Conservation (phyloP, 2,113 vertebrate species). For the Nothocercus julius region DNA sequence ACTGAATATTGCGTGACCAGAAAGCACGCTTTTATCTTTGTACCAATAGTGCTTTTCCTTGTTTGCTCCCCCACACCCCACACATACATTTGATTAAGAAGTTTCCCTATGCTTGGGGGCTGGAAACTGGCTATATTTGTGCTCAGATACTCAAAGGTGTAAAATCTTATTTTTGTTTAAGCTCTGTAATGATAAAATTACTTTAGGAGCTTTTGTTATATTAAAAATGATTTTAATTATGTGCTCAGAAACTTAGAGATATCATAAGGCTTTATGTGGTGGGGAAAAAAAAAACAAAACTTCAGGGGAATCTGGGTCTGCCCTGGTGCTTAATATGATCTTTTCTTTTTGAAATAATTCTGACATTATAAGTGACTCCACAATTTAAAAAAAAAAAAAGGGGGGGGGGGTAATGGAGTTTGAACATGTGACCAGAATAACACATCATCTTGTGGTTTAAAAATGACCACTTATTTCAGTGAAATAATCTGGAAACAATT, state of each 20-base stretch:
- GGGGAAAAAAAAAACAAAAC: neutral
- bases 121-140: neutral
- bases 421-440: neutral
- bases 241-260: neutral
- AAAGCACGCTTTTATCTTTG: neutral
- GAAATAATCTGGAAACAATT: slow-evolving; percentile 44
- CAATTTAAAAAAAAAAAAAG: neutral
- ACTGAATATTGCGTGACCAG: neutral
- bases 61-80: too few species aligned
- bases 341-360: neutral
- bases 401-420: neutral
- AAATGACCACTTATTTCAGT: neutral
- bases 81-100: neutral
- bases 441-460: neutral
- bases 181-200: neutral
- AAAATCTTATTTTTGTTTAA: neutral
- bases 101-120: neutral
- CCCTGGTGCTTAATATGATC: neutral
- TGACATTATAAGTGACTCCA: neutral
- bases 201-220: neutral
- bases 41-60: neutral
- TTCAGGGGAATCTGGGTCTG: neutral
- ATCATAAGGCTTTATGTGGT: neutral
- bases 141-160: neutral
- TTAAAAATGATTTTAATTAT: neutral